A percentile compares a stretch with the other conserved stretches of the same genome.
These are phyloP conservation scores for Grapholita molesta DNA, from an alignment of 1,140 invertebrate species.

Conservation along the genomic window DNA sequence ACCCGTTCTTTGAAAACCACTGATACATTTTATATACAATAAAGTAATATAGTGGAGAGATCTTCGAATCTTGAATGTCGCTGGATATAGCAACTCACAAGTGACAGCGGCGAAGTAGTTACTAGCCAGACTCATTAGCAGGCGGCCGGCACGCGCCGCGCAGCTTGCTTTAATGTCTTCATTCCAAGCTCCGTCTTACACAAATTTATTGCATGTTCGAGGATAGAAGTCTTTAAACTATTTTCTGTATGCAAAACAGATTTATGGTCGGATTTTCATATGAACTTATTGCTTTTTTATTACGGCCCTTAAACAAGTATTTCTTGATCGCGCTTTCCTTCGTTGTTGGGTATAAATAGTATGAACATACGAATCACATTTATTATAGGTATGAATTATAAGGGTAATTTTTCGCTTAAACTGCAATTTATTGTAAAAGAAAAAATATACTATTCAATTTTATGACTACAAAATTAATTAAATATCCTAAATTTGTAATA, in stretches of 20 bases:
- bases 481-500: no score
- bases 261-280: neutral
- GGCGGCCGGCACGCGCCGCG: slow-evolving; percentile 14
- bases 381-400: no score
- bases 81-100: neutral
- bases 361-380: no score
- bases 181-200: slow-evolving; percentile 12
- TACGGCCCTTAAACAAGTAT: neutral
- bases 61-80: neutral
- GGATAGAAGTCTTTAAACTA: slow-evolving; percentile 6
- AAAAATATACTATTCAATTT: no score
- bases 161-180: slow-evolving; percentile 17
- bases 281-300: neutral
- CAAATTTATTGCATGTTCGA: slow-evolving; percentile 17
- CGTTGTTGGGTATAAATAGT: no score
- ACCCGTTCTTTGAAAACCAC: no score
- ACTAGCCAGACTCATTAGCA: slow-evolving; percentile 9
- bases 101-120: neutral
- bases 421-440: no score
- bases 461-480: no score
- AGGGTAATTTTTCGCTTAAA: no score
- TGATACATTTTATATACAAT: no score
- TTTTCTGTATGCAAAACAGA: neutral
- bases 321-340: neutral
- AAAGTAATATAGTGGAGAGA: no score